phyloP scores from a whole-genome alignment of 2,113 vertebrate species.

The Aythya baeri region DNA sequence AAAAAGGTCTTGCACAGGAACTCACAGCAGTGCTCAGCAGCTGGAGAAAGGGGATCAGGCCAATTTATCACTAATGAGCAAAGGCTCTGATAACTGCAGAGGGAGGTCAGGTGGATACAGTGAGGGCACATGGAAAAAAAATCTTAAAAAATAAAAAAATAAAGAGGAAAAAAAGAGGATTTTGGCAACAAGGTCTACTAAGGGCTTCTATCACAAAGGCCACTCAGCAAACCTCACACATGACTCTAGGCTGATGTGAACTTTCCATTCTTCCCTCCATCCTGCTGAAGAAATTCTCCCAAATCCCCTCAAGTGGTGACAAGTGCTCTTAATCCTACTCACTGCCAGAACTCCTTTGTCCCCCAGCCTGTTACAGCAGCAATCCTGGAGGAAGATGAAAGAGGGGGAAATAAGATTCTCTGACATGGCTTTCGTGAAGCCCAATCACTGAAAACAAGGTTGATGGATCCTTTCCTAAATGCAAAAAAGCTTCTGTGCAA shows the following conservation, averaged over 20 bases:
- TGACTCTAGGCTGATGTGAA: slow-evolving; percentile 47
- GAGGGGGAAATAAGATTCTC: neutral
- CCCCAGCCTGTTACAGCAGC: slow-evolving; percentile 10
- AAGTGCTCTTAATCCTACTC: slow-evolving; percentile 39
- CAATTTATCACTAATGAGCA: neutral
- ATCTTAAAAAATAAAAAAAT: neutral
- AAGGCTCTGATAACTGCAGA: neutral
- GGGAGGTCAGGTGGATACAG: neutral
- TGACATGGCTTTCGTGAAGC: neutral
- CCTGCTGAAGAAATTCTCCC: slow-evolving; percentile 49
- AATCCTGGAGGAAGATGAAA: slow-evolving; percentile 12
- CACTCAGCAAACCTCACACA: slow-evolving; percentile 22
- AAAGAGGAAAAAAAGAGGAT: neutral
- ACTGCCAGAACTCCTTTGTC: slow-evolving; percentile 33
- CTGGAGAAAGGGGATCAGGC: neutral
- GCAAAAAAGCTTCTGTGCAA: neutral
- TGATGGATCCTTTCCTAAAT: neutral
- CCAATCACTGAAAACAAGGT: neutral
- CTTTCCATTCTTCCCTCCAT: slow-evolving; percentile 38
- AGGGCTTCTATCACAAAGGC: slow-evolving; percentile 6
- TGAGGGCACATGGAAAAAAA: neutral
- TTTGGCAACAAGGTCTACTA: slow-evolving; percentile 16
- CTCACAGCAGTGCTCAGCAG: neutral
- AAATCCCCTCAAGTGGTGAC: slow-evolving; percentile 54
- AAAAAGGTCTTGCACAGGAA: neutral